Evolutionary conservation across 2,888 invertebrate species (phyloP), one percentile per base, ranked within the genome.

Genomic region (Eulithis testata): DNA sequence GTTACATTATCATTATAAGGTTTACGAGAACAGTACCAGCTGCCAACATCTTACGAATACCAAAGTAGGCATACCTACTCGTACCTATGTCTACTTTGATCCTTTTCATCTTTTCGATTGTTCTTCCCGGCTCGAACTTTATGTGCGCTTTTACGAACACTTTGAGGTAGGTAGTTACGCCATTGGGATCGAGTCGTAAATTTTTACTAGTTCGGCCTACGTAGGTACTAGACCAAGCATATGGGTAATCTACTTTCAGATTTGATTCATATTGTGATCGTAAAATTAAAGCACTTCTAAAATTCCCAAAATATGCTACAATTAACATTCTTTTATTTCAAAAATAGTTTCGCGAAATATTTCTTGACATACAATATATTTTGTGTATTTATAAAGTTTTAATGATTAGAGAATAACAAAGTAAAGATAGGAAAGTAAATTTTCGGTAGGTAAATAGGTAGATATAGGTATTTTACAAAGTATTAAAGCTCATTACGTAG

Each of bases 121-220:
- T 72, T 70, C 63, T 62, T 51, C 40, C 59, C 52, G 51, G 71
- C 62, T 62, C 60, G 59, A 45, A 72, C 70, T 75, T 76, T 58
- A 69, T 73, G 69, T 66, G 69, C 68, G 75, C 75, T 79, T 81
- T 80, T 79, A 82, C 76, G 76, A 73, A 72, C 70, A 74, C 70
- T 78, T 73, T 75, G 75, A 76, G 68, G 74, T 72, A 9, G 8
- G 40, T 31, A 75, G 45, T 27, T 51, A 40, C 74, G 72, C 74
- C 66, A 74, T 73, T 73, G 73, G 69, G 77, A 78, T 77, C 75
- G 71, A 40, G 40, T 74, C 76, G 77, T 81, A 79, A 82, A 80
- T 79, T 81, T 80, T 80, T 76, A 72, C 77, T 73, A 73, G 74
- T 73, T 74, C 65, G 71, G 69, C 68, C 64, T 65, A 72, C 67